Conservation (phyloP, 2,797 vertebrate genomes). For the Crenuchus spilurus region DNA sequence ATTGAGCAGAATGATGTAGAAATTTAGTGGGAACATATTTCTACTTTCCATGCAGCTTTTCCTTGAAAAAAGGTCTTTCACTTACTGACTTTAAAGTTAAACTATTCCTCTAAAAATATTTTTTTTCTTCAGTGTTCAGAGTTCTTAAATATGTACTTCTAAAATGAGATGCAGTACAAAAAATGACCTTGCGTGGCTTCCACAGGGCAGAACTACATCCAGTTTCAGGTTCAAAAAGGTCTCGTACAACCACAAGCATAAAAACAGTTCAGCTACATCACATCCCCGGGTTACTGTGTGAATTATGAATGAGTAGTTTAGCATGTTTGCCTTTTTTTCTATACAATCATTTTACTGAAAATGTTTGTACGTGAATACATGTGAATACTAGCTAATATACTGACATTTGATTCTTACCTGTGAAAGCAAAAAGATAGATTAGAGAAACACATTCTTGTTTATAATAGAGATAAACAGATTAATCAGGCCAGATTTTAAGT, state of each 20-base stretch:
- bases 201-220: background rate
- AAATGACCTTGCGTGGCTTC: background rate
- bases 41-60: background rate
- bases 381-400: background rate
- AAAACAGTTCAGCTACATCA: background rate
- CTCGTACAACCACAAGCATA: background rate
- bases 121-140: background rate
- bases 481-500: no score
- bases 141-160: background rate
- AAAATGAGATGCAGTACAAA: background rate
- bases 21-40: constrained; percentile 13
- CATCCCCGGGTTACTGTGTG: background rate
- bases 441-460: background rate
- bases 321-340: background rate
- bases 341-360: background rate
- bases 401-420: background rate
- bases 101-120: background rate
- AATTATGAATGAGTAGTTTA: background rate
- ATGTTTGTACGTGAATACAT: no score
- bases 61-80: background rate
- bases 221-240: constrained; percentile 3
- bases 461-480: no score
- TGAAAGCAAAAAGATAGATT: background rate
- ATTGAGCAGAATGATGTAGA: background rate
- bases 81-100: background rate